Conservation (phyloP, 2,888 invertebrate species). For the Nezara viridula region DNA sequence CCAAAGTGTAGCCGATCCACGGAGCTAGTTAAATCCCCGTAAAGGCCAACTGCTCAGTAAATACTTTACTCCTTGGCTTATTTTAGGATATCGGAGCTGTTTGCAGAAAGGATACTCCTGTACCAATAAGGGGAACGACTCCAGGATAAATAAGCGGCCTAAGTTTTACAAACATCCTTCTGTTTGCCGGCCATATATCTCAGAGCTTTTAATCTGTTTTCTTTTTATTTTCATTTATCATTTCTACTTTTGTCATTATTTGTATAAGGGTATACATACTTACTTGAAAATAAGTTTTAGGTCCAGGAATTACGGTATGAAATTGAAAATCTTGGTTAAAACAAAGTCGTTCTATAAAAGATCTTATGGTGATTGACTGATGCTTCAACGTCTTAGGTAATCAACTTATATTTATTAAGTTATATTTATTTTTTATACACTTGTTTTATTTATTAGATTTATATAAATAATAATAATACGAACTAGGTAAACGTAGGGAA, state of each 20-base stretch:
- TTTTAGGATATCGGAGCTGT: conserved; percentile 48
- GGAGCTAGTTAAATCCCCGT: not conserved
- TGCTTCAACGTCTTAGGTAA: too few species aligned
- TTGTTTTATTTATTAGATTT: too few species aligned
- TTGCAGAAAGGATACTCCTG: conserved; percentile 53
- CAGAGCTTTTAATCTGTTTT: conserved; percentile 47
- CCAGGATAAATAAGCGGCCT: conserved; percentile 45
- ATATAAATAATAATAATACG: too few species aligned
- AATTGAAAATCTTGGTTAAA: too few species aligned
- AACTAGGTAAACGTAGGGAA: too few species aligned
- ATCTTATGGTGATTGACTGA: too few species aligned
- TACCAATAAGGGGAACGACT: conserved; percentile 51
- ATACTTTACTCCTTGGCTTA: conserved; percentile 35
- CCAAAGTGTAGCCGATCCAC: not conserved
- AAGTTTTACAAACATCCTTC: conserved; percentile 52
- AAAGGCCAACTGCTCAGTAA: not conserved
- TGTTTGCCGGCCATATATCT: conserved; percentile 51
- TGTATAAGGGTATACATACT: not conserved
- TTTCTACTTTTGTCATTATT: conserved; percentile 6
- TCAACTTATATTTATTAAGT: too few species aligned
- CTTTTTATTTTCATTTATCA: conserved; percentile 35
- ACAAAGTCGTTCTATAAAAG: too few species aligned
- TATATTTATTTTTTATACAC: too few species aligned
- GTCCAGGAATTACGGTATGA: too few species aligned
- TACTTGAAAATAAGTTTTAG: too few species aligned